These are phyloP conservation scores for Bergia puertoricense DNA, from an alignment of 92 coral and sea anemone genomes.

Conservation along the genomic window DNA sequence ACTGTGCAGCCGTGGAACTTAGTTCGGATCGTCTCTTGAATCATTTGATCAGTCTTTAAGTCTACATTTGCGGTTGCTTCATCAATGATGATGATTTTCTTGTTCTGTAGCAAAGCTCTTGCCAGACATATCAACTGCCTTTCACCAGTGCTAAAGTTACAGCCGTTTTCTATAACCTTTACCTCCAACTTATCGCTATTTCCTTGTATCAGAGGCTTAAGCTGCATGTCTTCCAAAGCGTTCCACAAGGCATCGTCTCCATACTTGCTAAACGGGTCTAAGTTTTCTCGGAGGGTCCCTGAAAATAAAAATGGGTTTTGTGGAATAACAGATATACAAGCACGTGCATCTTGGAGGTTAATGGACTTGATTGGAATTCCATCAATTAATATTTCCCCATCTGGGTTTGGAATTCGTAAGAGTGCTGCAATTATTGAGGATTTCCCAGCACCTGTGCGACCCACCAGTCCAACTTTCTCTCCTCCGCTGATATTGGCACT, in stretches of 20 bases:
- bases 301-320: constrained; percentile 36
- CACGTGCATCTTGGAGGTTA: constrained; percentile 29
- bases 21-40: constrained; percentile 28
- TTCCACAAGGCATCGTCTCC: constrained; percentile 13
- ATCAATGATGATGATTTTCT: constrained; percentile 20
- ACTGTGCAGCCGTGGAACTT: constrained; percentile 26
- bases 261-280: constrained; percentile 27
- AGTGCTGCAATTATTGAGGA: constrained; percentile 27
- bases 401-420: constrained; percentile 17
- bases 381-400: constrained; percentile 25
- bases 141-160: constrained; percentile 29
- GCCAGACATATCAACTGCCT: constrained; percentile 24
- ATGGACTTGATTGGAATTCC: constrained; percentile 12
- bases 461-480: constrained; percentile 32
- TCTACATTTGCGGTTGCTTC: constrained; percentile 32
- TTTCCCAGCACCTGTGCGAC: constrained; percentile 38
- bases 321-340: constrained; percentile 24
- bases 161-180: constrained; percentile 23
- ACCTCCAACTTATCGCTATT: background rate
- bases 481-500: constrained; percentile 17
- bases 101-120: constrained; percentile 24
- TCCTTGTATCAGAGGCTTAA: constrained; percentile 20
- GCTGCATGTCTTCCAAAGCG: constrained; percentile 28
- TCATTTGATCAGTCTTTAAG: constrained; percentile 14
- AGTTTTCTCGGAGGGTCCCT: constrained; percentile 24